These are phyloP conservation scores for Platerodrilus igneus DNA, from an alignment of 2,888 invertebrate genomes.

Conservation along the genomic window DNA sequence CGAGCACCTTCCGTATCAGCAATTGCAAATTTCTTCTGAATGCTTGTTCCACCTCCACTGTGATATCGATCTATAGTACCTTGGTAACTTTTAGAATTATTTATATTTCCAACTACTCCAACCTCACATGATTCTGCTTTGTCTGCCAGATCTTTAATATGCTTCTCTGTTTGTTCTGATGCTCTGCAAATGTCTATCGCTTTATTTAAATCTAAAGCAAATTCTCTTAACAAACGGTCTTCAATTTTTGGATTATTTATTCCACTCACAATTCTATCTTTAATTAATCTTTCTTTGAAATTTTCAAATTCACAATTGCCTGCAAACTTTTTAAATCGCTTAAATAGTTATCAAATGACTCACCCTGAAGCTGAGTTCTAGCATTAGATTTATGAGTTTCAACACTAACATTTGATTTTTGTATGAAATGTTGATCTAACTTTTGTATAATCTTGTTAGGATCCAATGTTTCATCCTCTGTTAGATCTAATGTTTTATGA, in stretches of 20 bases:
- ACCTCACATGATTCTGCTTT: too few species aligned
- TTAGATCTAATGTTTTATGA: conserved; percentile 20
- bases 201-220: conserved; percentile 12
- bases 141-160: too few species aligned
- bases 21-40: too few species aligned
- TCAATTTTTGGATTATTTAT: conserved; percentile 13
- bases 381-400: conserved; percentile 19
- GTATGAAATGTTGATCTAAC: conserved; percentile 23
- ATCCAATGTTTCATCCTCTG: conserved; percentile 12
- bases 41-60: too few species aligned
- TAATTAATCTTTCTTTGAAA: conserved; percentile 19
- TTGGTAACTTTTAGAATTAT: too few species aligned
- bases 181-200: too few species aligned
- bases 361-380: conserved; percentile 7
- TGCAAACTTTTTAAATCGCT: conserved; percentile 13
- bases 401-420: conserved; percentile 18
- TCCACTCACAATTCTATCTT: conserved; percentile 23
- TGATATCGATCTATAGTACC: too few species aligned
- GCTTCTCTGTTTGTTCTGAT: too few species aligned
- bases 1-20: too few species aligned
- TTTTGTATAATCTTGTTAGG: conserved; percentile 9
- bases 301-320: conserved; percentile 22
- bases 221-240: conserved; percentile 13
- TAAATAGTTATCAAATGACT: conserved; percentile 16
- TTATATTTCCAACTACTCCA: too few species aligned